These are phyloP conservation scores for Cephalopachus bancanus DNA, from an alignment of 2,797 vertebrate genomes.

Conservation along the genomic window DNA sequence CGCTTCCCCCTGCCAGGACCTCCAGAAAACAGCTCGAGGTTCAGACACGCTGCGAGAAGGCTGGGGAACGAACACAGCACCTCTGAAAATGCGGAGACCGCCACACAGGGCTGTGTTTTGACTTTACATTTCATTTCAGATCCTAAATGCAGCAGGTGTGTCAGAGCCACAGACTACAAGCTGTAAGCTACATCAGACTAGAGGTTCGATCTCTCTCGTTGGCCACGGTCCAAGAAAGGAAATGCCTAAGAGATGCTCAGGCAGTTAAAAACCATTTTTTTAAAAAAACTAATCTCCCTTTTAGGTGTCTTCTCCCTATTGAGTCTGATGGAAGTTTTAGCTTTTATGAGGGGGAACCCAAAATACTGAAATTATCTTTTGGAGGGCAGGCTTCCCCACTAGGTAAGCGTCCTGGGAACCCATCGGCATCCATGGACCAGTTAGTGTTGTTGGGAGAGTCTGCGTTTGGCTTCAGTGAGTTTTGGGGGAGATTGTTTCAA, in stretches of 20 bases:
- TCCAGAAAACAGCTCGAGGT: too few relatives aligned
- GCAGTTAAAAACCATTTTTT: too few relatives aligned
- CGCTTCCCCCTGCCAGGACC: too few relatives aligned
- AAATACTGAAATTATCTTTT: too few relatives aligned
- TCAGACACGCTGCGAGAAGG: accelerated
- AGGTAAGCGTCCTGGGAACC: too few relatives aligned
- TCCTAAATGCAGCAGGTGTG: neutral
- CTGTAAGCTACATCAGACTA: neutral
- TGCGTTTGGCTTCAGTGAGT: too few relatives aligned
- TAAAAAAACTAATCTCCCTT: too few relatives aligned
- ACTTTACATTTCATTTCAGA: neutral
- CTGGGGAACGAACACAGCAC: neutral
- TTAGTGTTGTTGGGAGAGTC: too few relatives aligned
- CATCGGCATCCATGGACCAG: too few relatives aligned
- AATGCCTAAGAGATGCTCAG: accelerated
- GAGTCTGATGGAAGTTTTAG: neutral
- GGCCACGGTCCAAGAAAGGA: neutral
- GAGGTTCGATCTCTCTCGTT: too few relatives aligned
- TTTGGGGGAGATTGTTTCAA: too few relatives aligned
- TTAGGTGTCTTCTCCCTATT: neutral
- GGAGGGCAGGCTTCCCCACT: too few relatives aligned
- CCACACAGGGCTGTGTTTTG: accelerated
- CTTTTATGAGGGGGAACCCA: neutral
- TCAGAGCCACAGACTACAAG: neutral
- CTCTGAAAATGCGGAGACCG: accelerated